Evolutionary conservation across 2,797 vertebrate species (phyloP), one percentile per base, ranked within the genome.

Genomic region (Megalops cyprinoides): DNA sequence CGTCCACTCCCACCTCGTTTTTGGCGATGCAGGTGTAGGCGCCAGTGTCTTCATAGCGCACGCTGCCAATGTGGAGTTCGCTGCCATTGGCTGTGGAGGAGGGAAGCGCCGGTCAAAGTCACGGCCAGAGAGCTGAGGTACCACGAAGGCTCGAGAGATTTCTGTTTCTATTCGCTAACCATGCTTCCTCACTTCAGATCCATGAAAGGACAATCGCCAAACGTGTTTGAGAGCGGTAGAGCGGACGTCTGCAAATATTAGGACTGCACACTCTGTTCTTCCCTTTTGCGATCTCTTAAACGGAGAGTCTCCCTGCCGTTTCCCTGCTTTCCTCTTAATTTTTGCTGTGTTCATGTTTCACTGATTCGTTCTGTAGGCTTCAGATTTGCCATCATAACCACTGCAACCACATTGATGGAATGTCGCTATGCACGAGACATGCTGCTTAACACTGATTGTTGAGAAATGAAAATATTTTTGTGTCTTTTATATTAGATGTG

Each of bases 21-120:
- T 96, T 98, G 90, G 98, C 97, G 56, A 99, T 98, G 94, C 98
- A 99, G 74, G 97, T 98, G 76, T 99, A 99, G 1, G 98, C 97
- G 0, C 98, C 98, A 0, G 98, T 99, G 93, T 99, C 98, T 87
- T 99, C 98, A 1, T 98, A 99, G 0, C 97, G 95, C 6, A 99
- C 98, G 0, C 96, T 98, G 77, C 91, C 85, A 77, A 99, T 98
- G 42, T 96, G 95, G 23, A 99, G 95, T 79, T 99, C 98, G 0
- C 96, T 98, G 18, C 96, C 96, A 0, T 98, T 99, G 6, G 97
- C 97, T 98, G 88, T 3, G 86, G 48, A n/a, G 85, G 78, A 82
- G 81, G 0, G 0, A 55, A 74, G 81, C 34, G 34, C 78, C 25
- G 60, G 67, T 82, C 69, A 73, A 82, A 9, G 31, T 76, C 73